Percentiles rank a stretch among this genome's conserved stretches.
Evolutionary conservation across 2,797 vertebrate genomes (phyloP).

Genomic region (Lepidocolaptes lacrymiger): DNA sequence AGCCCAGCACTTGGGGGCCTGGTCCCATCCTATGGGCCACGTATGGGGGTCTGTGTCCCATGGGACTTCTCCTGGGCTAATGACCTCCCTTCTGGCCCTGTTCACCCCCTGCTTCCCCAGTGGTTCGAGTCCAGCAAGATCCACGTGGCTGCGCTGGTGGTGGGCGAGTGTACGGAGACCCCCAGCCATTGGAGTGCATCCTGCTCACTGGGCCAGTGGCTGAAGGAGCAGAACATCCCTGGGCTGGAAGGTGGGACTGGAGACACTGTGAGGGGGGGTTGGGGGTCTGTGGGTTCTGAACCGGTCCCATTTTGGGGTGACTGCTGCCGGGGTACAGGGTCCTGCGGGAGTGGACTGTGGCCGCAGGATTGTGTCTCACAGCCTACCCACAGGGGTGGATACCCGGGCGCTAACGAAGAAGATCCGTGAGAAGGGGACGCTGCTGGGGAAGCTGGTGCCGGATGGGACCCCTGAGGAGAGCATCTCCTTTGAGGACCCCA

Average conservation of each 20-base stretch:
- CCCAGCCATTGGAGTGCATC: constrained; percentile 92
- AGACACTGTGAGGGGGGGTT: fast-evolving
- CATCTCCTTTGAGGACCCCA: constrained; percentile 86
- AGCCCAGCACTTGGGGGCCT: not conserved
- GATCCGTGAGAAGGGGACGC: constrained; percentile 92
- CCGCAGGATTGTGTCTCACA: not conserved
- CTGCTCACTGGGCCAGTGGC: constrained; percentile 89
- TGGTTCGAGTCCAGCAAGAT: constrained; percentile 95
- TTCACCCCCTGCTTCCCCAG: constrained; percentile 61
- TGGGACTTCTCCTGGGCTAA: not conserved
- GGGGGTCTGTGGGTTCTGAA: not conserved
- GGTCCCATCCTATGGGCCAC: not conserved
- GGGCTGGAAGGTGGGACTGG: constrained; percentile 86
- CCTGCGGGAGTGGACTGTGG: not conserved
- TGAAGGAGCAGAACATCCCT: constrained; percentile 88
- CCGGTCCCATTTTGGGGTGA: not conserved
- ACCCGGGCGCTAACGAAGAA: constrained; percentile 92
- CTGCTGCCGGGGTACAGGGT: fast-evolving
- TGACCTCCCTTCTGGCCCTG: fast-evolving
- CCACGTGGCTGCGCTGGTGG: constrained; percentile 88
- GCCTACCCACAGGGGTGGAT: constrained; percentile 82
- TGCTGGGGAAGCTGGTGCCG: constrained; percentile 90
- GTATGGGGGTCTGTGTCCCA: not conserved
- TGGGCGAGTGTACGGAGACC: constrained; percentile 87
- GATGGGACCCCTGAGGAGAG: constrained; percentile 75